These are phyloP conservation scores for Bubalus kerabau DNA, from an alignment of 2,113 vertebrate species.

Conservation along the genomic window DNA sequence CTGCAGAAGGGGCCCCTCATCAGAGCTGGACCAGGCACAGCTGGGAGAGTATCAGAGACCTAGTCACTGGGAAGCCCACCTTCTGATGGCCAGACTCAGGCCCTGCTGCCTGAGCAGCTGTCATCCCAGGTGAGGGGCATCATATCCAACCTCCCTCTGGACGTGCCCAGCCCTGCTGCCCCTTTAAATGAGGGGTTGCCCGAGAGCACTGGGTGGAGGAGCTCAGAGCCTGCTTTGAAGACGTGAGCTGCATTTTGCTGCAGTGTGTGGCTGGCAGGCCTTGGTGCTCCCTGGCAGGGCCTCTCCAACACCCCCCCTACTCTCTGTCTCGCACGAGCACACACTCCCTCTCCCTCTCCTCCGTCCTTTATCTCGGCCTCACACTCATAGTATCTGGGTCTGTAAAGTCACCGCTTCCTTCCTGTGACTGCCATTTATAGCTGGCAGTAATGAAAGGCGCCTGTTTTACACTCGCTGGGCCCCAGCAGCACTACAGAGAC, in stretches of 20 bases:
- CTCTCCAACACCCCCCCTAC: background rate
- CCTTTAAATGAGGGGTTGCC: conserved; percentile 41
- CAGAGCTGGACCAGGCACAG: background rate
- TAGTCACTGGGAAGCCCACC: background rate
- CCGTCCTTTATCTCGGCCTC: background rate
- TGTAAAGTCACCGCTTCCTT: background rate
- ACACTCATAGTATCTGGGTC: background rate
- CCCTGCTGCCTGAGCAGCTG: fast-evolving
- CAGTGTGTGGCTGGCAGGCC: conserved; percentile 62
- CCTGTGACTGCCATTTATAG: conserved; percentile 58
- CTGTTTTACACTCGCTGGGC: conserved; percentile 52
- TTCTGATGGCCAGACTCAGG: background rate
- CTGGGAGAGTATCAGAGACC: background rate
- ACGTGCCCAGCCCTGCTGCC: background rate
- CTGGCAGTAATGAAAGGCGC: conserved; percentile 33
- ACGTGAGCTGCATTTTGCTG: conserved; percentile 77
- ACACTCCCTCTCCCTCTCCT: background rate
- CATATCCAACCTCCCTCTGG: background rate
- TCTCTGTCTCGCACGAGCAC: background rate
- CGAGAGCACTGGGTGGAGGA: background rate
- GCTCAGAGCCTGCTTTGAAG: conserved; percentile 20
- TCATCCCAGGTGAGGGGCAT: background rate
- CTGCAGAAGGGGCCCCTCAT: background rate
- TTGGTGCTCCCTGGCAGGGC: conserved; percentile 25
- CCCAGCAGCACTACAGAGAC: conserved; percentile 69